Conservation (phyloP, 1,140 invertebrate species). For the Drosophila oshimai region DNA sequence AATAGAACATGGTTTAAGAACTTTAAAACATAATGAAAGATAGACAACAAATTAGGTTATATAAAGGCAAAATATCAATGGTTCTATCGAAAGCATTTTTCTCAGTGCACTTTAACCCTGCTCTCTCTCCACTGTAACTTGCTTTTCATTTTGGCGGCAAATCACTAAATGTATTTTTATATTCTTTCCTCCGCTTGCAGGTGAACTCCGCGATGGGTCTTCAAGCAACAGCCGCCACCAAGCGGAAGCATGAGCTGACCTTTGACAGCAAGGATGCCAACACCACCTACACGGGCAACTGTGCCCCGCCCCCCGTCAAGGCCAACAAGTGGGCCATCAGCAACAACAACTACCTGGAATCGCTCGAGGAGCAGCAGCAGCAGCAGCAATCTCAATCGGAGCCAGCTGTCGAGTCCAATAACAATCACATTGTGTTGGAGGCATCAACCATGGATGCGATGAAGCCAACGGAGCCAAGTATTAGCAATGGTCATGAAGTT, state of each 20-base stretch:
- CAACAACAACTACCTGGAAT: slow-evolving; percentile 81
- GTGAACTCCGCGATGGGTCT: slow-evolving; percentile 90
- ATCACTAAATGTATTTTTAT: slow-evolving; percentile 43
- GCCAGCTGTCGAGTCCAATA: slow-evolving; percentile 48
- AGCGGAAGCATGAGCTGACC: slow-evolving; percentile 86
- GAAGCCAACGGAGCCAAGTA: slow-evolving; percentile 50
- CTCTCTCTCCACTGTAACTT: not conserved
- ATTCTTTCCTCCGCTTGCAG: slow-evolving; percentile 83
- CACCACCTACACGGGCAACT: slow-evolving; percentile 74
- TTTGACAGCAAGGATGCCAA: slow-evolving; percentile 78
- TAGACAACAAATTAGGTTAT: too few species aligned
- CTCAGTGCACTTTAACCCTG: not conserved
- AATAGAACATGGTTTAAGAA: not conserved
- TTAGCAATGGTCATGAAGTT: slow-evolving; percentile 81
- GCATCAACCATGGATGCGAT: slow-evolving; percentile 15
- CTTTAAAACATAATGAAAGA: too few species aligned
- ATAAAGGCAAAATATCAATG: too few species aligned
- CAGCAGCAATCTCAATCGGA: slow-evolving; percentile 17
- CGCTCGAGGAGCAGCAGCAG: slow-evolving; percentile 67
- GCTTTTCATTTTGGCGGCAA: slow-evolving; percentile 22
- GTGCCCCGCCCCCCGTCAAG: slow-evolving; percentile 83
- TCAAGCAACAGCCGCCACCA: slow-evolving; percentile 87
- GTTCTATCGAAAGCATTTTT: not conserved
- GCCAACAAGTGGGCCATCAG: slow-evolving; percentile 83
- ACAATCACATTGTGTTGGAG: slow-evolving; percentile 61